Percentiles rank a stretch among this genome's conserved stretches.
Evolutionary conservation across 2,888 invertebrate species (phyloP).

Genomic region (Drosophila nr. perissopoda): DNA sequence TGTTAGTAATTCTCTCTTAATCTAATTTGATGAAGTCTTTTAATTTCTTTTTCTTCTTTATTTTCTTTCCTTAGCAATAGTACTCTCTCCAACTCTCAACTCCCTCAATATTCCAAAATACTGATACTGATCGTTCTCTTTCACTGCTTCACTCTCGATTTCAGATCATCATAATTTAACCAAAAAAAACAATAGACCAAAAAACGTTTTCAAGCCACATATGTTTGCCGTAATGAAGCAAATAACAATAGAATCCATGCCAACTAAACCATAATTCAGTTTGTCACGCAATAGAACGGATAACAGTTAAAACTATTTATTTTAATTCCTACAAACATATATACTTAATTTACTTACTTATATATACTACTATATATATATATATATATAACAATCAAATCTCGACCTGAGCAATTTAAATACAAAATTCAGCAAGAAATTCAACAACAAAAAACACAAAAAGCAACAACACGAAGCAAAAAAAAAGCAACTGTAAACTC

Average conservation of each 20-base stretch:
- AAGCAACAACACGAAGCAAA: conserved; percentile 19
- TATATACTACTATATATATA: conserved; percentile 5
- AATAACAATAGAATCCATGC: conserved; percentile 69
- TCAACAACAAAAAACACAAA: conserved; percentile 31
- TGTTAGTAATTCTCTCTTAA: not conserved
- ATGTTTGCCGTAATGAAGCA: conserved; percentile 50
- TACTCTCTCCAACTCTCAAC: not conserved
- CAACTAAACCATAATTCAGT: conserved; percentile 82
- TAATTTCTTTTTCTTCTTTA: not conserved
- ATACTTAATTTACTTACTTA: conserved; percentile 20
- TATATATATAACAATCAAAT: conserved; percentile 22
- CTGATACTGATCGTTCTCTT: conserved; percentile 10
- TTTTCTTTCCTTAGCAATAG: not conserved
- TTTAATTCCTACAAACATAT: conserved; percentile 21
- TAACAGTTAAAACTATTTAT: conserved; percentile 50
- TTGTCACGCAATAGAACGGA: conserved; percentile 82
- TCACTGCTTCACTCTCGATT: conserved; percentile 45
- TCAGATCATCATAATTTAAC: conserved; percentile 83
- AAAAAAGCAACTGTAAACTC: conserved; percentile 27
- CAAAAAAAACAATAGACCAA: conserved; percentile 81
- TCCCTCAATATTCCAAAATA: not conserved
- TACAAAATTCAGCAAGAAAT: conserved; percentile 24
- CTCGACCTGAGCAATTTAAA: conserved; percentile 45
- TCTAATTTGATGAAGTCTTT: not conserved
- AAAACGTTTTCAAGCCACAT: conserved; percentile 67